Conservation (phyloP, 2,113 vertebrate species). For the Haliaeetus leucogaster region DNA sequence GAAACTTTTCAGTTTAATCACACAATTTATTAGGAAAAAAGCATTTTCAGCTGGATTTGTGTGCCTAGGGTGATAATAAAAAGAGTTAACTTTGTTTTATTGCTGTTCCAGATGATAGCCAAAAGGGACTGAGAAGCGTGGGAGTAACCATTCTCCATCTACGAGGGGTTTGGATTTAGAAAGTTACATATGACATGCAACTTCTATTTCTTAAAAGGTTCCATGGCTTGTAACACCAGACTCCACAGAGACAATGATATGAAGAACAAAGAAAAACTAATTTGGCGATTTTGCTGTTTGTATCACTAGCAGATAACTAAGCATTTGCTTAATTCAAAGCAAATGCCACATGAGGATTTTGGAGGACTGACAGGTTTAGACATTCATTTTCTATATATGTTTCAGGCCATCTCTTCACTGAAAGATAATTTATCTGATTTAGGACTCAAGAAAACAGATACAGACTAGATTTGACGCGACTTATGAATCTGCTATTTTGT, state of each 20-base stretch:
- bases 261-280: not conserved
- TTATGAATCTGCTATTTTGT: not conserved
- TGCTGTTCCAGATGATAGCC: slow-evolving; percentile 5
- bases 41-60: not conserved
- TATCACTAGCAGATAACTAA: not conserved
- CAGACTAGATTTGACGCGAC: not conserved
- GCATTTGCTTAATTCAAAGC: not conserved
- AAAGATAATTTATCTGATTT: not conserved
- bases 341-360: not conserved
- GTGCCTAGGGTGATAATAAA: not conserved
- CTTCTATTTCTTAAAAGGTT: not conserved
- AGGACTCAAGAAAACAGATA: not conserved
- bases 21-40: not conserved
- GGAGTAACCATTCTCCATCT: not conserved
- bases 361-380: not conserved
- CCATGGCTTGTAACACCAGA: not conserved
- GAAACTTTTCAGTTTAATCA: not conserved
- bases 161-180: not conserved
- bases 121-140: not conserved
- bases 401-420: not conserved
- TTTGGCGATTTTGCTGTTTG: not conserved
- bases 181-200: not conserved
- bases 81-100: not conserved
- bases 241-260: not conserved
- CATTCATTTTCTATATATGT: not conserved